phyloP scores from a whole-genome alignment of 1,140 invertebrate species.

The Zaprionus nigranus region DNA sequence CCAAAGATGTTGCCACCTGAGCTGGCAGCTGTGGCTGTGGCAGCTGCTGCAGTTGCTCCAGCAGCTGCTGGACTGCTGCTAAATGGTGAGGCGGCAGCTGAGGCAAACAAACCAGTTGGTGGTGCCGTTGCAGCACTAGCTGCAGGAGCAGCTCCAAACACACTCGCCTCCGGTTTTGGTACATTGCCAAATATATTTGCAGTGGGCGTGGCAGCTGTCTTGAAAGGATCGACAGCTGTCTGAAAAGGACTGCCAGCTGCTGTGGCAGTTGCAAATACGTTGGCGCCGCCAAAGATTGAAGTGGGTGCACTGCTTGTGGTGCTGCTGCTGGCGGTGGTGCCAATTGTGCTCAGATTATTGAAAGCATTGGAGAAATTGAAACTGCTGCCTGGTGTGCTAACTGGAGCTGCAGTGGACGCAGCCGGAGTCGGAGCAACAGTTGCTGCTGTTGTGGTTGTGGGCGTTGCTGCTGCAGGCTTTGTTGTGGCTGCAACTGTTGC shows the following conservation, averaged over 20 bases:
- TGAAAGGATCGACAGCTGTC: constrained; percentile 43
- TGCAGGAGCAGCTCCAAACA: constrained; percentile 54
- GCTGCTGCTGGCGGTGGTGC: constrained; percentile 4
- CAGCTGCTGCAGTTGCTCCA: constrained; percentile 10
- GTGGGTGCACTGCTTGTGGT: constrained; percentile 28
- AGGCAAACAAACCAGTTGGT: constrained; percentile 67
- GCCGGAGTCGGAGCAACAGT: neutral
- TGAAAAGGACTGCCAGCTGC: constrained; percentile 38
- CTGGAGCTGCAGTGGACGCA: too few species aligned
- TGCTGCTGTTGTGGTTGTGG: constrained; percentile 1
- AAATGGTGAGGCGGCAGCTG: constrained; percentile 58
- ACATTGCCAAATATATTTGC: constrained; percentile 68
- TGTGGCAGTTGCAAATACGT: constrained; percentile 19
- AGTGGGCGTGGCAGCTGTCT: constrained; percentile 19
- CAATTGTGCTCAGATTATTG: constrained; percentile 45
- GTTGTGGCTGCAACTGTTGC: constrained; percentile 11
- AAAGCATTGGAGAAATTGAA: constrained; percentile 71
- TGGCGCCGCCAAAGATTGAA: constrained; percentile 57
- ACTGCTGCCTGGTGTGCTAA: constrained; percentile 43
- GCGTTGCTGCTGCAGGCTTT: constrained; percentile 1
- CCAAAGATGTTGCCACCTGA: constrained; percentile 63
- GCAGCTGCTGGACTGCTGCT: constrained; percentile 35
- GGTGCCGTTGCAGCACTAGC: constrained; percentile 29
- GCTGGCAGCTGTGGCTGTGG: constrained; percentile 16
- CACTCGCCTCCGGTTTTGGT: constrained; percentile 70